phyloP scores from a whole-genome alignment of 1,140 invertebrate species.

The Neodiprion lecontei region DNA sequence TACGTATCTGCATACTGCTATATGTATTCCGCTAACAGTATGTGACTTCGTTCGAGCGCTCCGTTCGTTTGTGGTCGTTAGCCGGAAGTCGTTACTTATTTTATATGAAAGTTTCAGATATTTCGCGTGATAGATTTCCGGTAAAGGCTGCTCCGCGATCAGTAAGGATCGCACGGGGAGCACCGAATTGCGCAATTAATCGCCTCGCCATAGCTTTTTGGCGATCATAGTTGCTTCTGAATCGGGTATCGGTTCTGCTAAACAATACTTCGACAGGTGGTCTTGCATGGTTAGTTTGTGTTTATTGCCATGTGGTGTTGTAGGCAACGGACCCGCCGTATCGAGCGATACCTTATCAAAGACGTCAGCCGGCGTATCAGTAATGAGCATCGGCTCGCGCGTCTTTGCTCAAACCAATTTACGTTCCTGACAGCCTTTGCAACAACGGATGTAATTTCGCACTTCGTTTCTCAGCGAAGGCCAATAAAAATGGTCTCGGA shows the following conservation, averaged over 20 bases:
- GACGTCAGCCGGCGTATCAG: too few species aligned
- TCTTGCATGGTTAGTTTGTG: slow-evolving; percentile 45
- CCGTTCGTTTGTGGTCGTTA: background rate
- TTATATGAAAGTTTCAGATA: background rate
- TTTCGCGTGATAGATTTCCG: background rate
- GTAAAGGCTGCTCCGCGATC: too few species aligned
- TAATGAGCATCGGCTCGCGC: too few species aligned
- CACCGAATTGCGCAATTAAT: too few species aligned
- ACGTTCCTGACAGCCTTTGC: too few species aligned
- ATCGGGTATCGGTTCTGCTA: slow-evolving; percentile 15
- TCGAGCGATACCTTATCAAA: slow-evolving; percentile 21
- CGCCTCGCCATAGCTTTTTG: background rate
- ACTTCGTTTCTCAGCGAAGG: too few species aligned
- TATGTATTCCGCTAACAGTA: background rate
- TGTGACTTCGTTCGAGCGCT: background rate
- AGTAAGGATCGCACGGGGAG: too few species aligned
- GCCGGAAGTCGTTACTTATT: background rate
- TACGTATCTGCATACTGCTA: background rate
- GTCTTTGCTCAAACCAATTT: too few species aligned
- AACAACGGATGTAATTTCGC: too few species aligned
- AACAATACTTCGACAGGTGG: slow-evolving; percentile 41
- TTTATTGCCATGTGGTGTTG: slow-evolving; percentile 32
- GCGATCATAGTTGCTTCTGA: background rate
- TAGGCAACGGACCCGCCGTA: slow-evolving; percentile 39
- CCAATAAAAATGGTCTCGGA: too few species aligned